These are phyloP conservation scores for Torymus aiolomorphi DNA, from an alignment of 2,888 invertebrate species.

Conservation along the genomic window DNA sequence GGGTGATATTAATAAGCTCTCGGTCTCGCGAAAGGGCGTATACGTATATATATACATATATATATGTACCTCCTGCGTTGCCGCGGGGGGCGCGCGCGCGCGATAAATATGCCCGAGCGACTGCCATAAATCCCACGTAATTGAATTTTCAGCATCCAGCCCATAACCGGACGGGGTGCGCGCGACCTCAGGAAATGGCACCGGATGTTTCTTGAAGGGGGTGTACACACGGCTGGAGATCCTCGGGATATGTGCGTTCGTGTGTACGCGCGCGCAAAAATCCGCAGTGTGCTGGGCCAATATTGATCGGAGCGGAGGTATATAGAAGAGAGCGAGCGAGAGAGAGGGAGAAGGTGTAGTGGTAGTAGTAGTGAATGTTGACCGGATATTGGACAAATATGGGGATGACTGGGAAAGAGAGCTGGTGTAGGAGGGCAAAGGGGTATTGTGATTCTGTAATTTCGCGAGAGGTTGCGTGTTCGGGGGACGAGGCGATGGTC, in stretches of 20 bases:
- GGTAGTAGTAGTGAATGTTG: not conserved
- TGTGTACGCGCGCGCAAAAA: constrained; percentile 1
- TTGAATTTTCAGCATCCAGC: constrained; percentile 70
- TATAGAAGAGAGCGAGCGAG: not conserved
- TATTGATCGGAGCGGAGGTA: constrained; percentile 15
- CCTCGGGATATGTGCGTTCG: too few species aligned
- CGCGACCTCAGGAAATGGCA: constrained; percentile 67
- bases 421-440: too few species aligned
- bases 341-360: not conserved
- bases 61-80: too few species aligned
- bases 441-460: too few species aligned
- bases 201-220: constrained; percentile 65
- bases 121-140: constrained; percentile 69
- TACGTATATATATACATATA: too few species aligned
- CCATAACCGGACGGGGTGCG: constrained; percentile 58
- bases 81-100: constrained; percentile 26
- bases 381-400: constrained; percentile 27
- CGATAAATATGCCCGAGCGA: constrained; percentile 69
- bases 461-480: too few species aligned
- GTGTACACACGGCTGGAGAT: too few species aligned
- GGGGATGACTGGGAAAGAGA: too few species aligned
- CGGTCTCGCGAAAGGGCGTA: constrained; percentile 12
- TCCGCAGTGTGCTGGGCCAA: constrained; percentile 8
- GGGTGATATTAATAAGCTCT: constrained; percentile 49
- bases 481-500: too few species aligned